A percentile compares a stretch with the other conserved stretches of the same genome.
phyloP scores from a whole-genome alignment of 2,797 vertebrate species.

The Esox masquinongy region DNA sequence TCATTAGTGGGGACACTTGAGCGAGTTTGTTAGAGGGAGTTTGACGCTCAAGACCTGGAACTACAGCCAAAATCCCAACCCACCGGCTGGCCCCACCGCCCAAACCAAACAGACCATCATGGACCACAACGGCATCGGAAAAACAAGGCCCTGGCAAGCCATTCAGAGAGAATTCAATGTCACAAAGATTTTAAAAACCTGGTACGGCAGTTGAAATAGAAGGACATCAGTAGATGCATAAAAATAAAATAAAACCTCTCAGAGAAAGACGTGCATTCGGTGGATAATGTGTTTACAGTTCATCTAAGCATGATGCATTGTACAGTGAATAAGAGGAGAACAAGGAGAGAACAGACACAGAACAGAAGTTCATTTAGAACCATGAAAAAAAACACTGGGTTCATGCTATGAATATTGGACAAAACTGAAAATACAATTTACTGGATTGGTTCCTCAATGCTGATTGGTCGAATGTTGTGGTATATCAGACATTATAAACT shows the following conservation, averaged over 20 bases:
- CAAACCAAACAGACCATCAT: conserved; percentile 34
- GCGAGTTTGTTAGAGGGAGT: conserved; percentile 64
- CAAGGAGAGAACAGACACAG: not conserved
- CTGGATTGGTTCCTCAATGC: no score
- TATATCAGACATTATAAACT: no score
- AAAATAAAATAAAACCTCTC: not conserved
- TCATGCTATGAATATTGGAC: not conserved
- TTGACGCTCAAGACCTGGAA: conserved; percentile 59
- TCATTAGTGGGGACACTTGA: conserved; percentile 70
- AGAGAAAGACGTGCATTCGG: not conserved
- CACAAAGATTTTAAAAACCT: not conserved
- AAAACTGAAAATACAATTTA: not conserved
- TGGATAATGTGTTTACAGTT: not conserved
- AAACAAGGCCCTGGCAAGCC: not conserved
- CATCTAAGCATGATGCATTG: not conserved
- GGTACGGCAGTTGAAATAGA: not conserved
- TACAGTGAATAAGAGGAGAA: not conserved
- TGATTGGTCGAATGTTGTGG: no score
- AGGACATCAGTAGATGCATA: not conserved
- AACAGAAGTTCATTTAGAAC: not conserved
- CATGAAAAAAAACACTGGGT: not conserved
- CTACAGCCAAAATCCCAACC: conserved; percentile 48
- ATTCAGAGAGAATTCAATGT: not conserved
- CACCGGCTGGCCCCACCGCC: conserved; percentile 9
- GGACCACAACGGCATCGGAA: not conserved